phyloP scores from a whole-genome alignment of 2,888 invertebrate genomes.

The Eristalinus sepulchralis region DNA sequence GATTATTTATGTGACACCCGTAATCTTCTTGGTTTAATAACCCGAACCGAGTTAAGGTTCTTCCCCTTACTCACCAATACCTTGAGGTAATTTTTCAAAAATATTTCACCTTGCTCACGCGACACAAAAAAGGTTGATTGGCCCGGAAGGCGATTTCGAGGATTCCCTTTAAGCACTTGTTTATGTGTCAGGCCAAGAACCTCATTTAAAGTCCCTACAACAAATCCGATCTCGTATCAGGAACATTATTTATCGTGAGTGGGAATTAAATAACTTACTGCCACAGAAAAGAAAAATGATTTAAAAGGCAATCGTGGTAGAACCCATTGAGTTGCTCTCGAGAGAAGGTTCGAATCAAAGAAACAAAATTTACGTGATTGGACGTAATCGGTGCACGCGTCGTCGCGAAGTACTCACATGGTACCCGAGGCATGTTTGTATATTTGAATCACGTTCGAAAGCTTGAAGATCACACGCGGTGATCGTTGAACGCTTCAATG shows the following conservation, averaged over 20 bases:
- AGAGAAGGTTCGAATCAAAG: background rate
- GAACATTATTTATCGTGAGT: background rate
- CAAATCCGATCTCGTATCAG: background rate
- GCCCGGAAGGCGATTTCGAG: constrained; percentile 9
- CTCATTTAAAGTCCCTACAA: background rate
- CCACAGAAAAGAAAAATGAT: background rate
- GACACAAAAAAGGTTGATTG: constrained; percentile 11
- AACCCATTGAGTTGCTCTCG: background rate
- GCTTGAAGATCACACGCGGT: constrained; percentile 22
- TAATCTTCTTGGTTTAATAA: background rate
- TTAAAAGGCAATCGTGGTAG: background rate
- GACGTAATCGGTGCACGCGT: constrained; percentile 1
- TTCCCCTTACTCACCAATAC: background rate
- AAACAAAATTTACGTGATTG: constrained; percentile 7
- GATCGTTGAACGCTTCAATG: constrained; percentile 5
- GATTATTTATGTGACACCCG: background rate
- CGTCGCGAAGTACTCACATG: constrained; percentile 3
- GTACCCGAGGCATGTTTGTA: background rate
- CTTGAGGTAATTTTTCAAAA: background rate
- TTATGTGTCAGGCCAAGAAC: constrained; percentile 13
- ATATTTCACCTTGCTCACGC: background rate
- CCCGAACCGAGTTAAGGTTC: background rate
- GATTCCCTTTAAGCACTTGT: constrained; percentile 7
- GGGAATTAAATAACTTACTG: constrained; percentile 14
- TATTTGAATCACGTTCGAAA: constrained; percentile 25